Percentiles rank a stretch among this genome's conserved stretches.
Evolutionary conservation across 2,797 vertebrate species (phyloP).

Genomic region (Thalassophryne amazonica): DNA sequence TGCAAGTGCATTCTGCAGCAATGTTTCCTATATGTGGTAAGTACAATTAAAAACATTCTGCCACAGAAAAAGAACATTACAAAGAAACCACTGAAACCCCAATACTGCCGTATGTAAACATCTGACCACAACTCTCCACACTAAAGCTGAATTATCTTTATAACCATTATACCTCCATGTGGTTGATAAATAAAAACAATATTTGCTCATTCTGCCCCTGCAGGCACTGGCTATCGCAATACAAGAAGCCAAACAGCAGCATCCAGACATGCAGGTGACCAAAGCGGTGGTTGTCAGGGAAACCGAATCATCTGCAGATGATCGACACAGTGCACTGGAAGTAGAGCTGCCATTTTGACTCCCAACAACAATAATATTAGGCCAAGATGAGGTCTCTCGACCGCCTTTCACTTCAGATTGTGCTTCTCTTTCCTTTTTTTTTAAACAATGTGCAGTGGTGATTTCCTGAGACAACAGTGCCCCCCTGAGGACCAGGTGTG

Average conservation of each 20-base stretch:
- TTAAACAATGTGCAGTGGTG: slow-evolving; percentile 62
- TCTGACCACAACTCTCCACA: too few species aligned
- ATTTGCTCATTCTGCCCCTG: neutral
- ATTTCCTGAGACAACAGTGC: slow-evolving; percentile 53
- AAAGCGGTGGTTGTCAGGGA: slow-evolving; percentile 98
- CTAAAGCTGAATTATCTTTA: too few species aligned
- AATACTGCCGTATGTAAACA: too few species aligned
- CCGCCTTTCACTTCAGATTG: slow-evolving; percentile 10
- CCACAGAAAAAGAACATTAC: too few species aligned
- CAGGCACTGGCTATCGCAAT: slow-evolving; percentile 98
- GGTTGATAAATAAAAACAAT: too few species aligned
- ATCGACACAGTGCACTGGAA: slow-evolving; percentile 86
- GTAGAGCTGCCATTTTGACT: slow-evolving; percentile 62
- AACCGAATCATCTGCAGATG: slow-evolving; percentile 93
- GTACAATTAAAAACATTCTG: too few species aligned
- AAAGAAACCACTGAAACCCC: too few species aligned
- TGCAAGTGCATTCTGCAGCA: too few species aligned
- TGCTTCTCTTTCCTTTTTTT: slow-evolving; percentile 8
- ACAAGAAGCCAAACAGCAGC: slow-evolving; percentile 97
- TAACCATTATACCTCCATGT: too few species aligned
- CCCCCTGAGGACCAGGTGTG: slow-evolving; percentile 58
- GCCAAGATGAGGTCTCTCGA: slow-evolving; percentile 8
- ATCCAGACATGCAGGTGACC: slow-evolving; percentile 99
- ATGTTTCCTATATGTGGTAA: too few species aligned
- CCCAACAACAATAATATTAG: slow-evolving; percentile 3